These are phyloP conservation scores for Actenoides lindsayi DNA, from an alignment of 2,113 vertebrate genomes.

Conservation along the genomic window DNA sequence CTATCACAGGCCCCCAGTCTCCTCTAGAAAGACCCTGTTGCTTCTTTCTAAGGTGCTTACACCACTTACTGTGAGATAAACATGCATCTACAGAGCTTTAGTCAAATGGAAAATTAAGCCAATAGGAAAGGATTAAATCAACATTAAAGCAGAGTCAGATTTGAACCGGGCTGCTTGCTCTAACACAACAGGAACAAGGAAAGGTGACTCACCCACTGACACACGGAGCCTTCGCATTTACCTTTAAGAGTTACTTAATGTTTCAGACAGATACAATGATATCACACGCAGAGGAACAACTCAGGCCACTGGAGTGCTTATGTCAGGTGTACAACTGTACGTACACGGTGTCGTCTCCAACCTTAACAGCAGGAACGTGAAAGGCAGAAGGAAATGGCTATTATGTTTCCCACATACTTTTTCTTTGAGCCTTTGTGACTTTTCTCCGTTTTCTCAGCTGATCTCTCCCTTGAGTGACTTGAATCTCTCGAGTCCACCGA, in stretches of 20 bases:
- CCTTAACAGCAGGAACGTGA: background rate
- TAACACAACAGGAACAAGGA: background rate
- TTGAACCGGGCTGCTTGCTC: background rate
- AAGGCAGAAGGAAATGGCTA: slow-evolving; percentile 5
- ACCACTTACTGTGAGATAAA: background rate
- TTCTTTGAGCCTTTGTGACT: slow-evolving; percentile 86
- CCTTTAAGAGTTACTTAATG: slow-evolving; percentile 5
- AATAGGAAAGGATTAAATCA: background rate
- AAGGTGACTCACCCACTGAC: slow-evolving; percentile 42
- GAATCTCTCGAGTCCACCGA: slow-evolving; percentile 85
- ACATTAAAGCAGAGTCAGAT: background rate
- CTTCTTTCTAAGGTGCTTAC: background rate
- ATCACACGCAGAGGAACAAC: background rate
- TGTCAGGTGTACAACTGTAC: background rate
- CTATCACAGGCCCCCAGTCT: background rate
- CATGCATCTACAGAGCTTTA: background rate
- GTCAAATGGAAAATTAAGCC: background rate
- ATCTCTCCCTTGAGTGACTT: slow-evolving; percentile 84
- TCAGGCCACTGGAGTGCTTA: background rate
- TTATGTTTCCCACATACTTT: slow-evolving; percentile 79
- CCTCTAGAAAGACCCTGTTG: background rate
- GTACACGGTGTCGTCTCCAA: background rate
- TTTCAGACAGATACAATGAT: background rate
- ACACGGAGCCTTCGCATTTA: slow-evolving; percentile 36
- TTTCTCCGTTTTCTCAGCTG: slow-evolving; percentile 88